A percentile compares a stretch with the other conserved stretches of the same genome.
Conservation (phyloP, 2,888 invertebrate genomes). For the Hoplodrina blanda region DNA sequence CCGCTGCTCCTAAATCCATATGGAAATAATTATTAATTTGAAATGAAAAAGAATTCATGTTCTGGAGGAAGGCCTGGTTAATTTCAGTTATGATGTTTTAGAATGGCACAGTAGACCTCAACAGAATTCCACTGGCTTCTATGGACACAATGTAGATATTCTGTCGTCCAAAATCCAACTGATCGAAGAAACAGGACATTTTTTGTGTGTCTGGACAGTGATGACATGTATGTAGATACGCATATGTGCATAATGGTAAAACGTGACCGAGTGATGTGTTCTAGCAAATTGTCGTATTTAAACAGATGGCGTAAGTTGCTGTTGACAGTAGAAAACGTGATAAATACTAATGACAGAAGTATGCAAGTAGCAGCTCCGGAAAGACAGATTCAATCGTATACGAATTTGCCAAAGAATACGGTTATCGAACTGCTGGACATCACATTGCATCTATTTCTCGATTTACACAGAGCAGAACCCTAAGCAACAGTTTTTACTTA, state of each 20-base stretch:
- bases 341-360: constrained; percentile 14
- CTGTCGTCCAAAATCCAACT: not conserved
- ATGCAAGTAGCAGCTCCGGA: constrained; percentile 1
- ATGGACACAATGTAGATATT: not conserved
- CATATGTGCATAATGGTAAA: constrained; percentile 13
- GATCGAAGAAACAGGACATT: not conserved
- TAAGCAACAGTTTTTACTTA: constrained; percentile 48
- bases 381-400: not conserved
- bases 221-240: not conserved
- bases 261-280: constrained; percentile 31
- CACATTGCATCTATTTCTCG: not conserved
- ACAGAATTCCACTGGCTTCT: not conserved
- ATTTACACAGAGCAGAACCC: constrained; percentile 2
- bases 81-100: not conserved
- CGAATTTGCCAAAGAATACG: not conserved
- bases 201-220: not conserved
- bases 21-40: constrained; percentile 30
- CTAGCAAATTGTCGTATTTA: constrained; percentile 31
- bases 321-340: constrained; percentile 15
- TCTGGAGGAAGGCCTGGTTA: not conserved
- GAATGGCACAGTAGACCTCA: not conserved
- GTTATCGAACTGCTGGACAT: no score
- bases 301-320: constrained; percentile 32
- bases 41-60: not conserved
- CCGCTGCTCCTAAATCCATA: constrained; percentile 92